phyloP scores from a whole-genome alignment of 2,888 invertebrate species.

The Rhorus exstirpatorius region DNA sequence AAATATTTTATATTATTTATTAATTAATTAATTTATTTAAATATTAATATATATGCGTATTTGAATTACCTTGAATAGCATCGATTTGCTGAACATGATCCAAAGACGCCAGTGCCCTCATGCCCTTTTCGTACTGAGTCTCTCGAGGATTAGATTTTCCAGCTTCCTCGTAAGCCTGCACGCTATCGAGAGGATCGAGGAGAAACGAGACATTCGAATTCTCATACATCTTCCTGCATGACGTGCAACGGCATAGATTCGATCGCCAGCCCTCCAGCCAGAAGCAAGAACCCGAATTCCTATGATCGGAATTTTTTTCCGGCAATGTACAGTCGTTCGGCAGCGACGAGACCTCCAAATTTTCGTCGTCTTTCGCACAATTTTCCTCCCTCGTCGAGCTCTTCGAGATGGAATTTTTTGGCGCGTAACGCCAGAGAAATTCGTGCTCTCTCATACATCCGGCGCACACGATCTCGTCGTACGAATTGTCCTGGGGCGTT shows the following conservation, averaged over 20 bases:
- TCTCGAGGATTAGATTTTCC: constrained; percentile 89
- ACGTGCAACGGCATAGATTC: constrained; percentile 90
- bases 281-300: constrained; percentile 89
- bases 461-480: constrained; percentile 94
- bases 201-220: constrained; percentile 91
- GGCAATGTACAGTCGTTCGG: constrained; percentile 80
- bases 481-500: constrained; percentile 87
- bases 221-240: constrained; percentile 90
- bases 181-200: constrained; percentile 93
- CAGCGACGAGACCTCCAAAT: constrained; percentile 74
- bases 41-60: no score
- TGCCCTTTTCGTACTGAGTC: constrained; percentile 91
- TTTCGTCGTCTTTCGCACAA: constrained; percentile 75
- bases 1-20: no score
- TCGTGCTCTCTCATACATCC: constrained; percentile 92
- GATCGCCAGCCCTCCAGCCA: constrained; percentile 93
- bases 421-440: constrained; percentile 92
- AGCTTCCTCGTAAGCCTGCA: constrained; percentile 92
- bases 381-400: constrained; percentile 74
- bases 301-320: constrained; percentile 64
- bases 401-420: constrained; percentile 79
- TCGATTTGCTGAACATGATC: constrained; percentile 94
- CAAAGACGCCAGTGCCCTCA: constrained; percentile 92
- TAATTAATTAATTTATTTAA: no score
- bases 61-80: constrained; percentile 91